Conservation (phyloP, 2,888 invertebrate species). For the Campoplex nolae region DNA sequence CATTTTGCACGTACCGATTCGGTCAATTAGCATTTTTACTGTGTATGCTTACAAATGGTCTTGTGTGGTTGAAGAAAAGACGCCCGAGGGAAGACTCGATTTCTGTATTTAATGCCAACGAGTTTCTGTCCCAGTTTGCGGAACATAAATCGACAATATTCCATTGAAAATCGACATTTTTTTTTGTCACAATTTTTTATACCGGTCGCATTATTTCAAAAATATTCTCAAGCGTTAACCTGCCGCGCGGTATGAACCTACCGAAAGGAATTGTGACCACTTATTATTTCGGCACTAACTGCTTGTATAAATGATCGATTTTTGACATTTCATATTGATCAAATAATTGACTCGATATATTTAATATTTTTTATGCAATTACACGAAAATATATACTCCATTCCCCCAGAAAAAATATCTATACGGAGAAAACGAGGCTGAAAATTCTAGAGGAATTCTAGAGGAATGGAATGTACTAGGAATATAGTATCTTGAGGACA, state of each 20-base stretch:
- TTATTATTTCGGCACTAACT: neutral
- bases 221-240: neutral
- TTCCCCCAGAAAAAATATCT: no score
- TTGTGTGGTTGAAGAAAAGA: conserved; percentile 33
- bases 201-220: neutral
- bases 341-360: neutral
- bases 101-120: conserved; percentile 14
- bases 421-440: no score
- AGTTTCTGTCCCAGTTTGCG: conserved; percentile 32
- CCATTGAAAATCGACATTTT: conserved; percentile 21
- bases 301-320: neutral
- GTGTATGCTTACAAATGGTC: conserved; percentile 19
- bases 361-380: neutral
- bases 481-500: no score
- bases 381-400: neutral
- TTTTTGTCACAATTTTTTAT: neutral
- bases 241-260: neutral
- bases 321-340: neutral
- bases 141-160: conserved; percentile 22
- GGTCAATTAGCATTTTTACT: conserved; percentile 46
- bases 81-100: conserved; percentile 41
- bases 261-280: neutral
- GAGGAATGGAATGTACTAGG: no score
- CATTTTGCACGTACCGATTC: conserved; percentile 58
- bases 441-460: no score